phyloP scores from a whole-genome alignment of 2,797 vertebrate species.

The Sarcophilus harrisii region DNA sequence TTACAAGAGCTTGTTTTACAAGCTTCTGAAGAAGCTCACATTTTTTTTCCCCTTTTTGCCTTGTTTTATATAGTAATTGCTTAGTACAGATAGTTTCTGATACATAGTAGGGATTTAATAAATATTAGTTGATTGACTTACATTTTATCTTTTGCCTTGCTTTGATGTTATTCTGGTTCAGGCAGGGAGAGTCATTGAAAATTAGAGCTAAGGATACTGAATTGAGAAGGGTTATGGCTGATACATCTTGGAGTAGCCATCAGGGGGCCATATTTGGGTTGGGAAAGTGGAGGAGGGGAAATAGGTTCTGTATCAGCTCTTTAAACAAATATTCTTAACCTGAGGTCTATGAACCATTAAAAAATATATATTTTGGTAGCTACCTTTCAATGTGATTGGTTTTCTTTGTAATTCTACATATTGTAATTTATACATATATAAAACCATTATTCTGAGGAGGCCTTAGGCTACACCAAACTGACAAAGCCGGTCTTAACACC shows the following conservation, averaged over 20 bases:
- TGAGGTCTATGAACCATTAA: background rate
- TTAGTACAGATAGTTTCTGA: background rate
- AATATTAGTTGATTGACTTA: conserved; percentile 31
- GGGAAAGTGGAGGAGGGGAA: background rate
- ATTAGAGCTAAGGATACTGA: background rate
- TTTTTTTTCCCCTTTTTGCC: background rate
- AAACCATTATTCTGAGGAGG: background rate
- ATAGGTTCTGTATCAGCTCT: background rate
- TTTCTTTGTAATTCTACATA: background rate
- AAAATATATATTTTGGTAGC: background rate
- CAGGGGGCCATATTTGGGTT: background rate
- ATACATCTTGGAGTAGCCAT: background rate
- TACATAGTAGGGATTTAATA: background rate
- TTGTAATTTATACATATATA: background rate
- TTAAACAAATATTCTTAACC: background rate
- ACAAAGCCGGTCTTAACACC: background rate
- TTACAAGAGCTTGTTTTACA: background rate
- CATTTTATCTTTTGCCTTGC: background rate
- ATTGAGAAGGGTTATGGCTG: background rate
- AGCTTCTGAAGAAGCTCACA: background rate
- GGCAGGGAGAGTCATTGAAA: background rate
- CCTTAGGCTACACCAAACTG: background rate
- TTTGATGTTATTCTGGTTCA: background rate
- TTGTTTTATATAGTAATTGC: background rate
- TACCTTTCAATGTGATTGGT: background rate